phyloP scores from a whole-genome alignment of 2,888 invertebrate species.

The Spisula subtruncata region DNA sequence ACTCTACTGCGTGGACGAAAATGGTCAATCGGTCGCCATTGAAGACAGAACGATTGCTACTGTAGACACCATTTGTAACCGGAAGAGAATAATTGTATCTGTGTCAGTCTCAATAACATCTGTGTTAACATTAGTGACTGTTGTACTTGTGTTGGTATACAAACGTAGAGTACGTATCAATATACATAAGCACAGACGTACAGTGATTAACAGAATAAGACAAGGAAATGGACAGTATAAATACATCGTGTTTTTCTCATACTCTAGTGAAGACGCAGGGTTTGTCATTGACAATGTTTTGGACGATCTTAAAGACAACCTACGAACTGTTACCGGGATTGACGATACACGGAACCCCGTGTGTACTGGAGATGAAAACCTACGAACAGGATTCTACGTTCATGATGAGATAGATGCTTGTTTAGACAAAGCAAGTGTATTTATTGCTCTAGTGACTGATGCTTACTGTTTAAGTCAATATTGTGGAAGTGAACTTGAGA shows the following conservation, averaged over 20 bases:
- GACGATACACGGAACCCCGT: background rate
- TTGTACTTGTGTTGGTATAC: background rate
- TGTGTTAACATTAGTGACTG: background rate
- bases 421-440: background rate
- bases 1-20: constrained; percentile 1
- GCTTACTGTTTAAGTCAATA: constrained; percentile 3
- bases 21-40: background rate
- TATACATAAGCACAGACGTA: background rate
- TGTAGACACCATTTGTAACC: background rate
- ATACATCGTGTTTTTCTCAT: constrained; percentile 23
- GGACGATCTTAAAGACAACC: background rate
- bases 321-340: constrained; percentile 18
- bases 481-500: constrained; percentile 25
- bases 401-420: constrained; percentile 20
- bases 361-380: constrained; percentile 18
- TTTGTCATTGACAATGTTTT: constrained; percentile 1
- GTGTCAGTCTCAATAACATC: background rate
- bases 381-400: background rate
- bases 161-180: background rate
- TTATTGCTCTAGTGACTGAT: constrained; percentile 2
- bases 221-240: constrained; percentile 22
- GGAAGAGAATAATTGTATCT: background rate
- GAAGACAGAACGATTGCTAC: background rate
- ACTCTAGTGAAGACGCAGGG: constrained; percentile 11
- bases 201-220: background rate